A percentile compares a stretch with the other conserved stretches of the same genome.
Evolutionary conservation across 2,797 vertebrate genomes (phyloP).

Genomic region (Manis crassicaudata): DNA sequence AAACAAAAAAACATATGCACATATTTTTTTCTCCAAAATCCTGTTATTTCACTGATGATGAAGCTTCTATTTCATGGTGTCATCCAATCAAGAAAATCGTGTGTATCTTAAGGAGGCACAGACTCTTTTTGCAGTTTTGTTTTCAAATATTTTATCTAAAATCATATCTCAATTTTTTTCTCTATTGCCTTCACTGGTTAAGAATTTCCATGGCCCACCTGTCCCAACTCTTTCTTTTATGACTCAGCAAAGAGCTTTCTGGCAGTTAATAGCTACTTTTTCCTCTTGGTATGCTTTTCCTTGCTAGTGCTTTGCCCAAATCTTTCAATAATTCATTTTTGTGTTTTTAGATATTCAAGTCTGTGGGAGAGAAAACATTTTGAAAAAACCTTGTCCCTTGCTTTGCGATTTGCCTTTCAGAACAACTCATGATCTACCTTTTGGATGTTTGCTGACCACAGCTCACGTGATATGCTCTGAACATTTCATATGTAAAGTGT

Average conservation of each 20-base stretch:
- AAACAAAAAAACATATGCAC: not conserved
- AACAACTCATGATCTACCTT: not conserved
- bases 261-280: not conserved
- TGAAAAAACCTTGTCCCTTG: conserved; percentile 36
- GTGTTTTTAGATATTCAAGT: conserved; percentile 56
- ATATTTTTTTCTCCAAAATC: not conserved
- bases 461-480: not conserved
- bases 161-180: not conserved
- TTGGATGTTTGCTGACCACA: not conserved
- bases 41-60: not conserved
- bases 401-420: conserved; percentile 38
- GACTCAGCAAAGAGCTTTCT: not conserved
- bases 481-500: conserved; percentile 25
- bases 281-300: conserved; percentile 20
- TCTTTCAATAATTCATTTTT: conserved; percentile 43
- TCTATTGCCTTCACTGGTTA: not conserved
- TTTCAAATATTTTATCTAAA: not conserved
- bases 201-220: not conserved
- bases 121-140: not conserved
- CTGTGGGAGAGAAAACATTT: not conserved
- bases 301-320: not conserved
- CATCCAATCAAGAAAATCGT: not conserved
- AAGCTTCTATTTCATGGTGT: not conserved
- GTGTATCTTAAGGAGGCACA: not conserved
- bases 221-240: not conserved